A percentile compares a stretch with the other conserved stretches of the same genome.
phyloP scores from a whole-genome alignment of 35 echinoderm and acorn worm genomes.

The Ophioderma brevispina region DNA sequence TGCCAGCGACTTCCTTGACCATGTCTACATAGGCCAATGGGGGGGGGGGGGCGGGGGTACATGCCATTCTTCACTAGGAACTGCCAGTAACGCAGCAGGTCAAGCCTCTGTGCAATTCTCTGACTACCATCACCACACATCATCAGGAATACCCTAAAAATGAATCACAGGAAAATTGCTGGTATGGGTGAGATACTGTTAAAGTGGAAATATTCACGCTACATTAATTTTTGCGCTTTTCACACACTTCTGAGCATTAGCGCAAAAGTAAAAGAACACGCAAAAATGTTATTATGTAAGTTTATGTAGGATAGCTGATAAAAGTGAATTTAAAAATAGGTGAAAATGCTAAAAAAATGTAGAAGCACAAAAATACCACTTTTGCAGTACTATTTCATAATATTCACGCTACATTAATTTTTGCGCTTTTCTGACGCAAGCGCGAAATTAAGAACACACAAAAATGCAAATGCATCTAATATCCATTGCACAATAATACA shows the following conservation, averaged over 20 bases:
- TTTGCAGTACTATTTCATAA: no score
- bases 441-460: no score
- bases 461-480: no score
- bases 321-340: not conserved
- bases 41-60: no score
- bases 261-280: not conserved
- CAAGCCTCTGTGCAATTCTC: slow-evolving; percentile 46
- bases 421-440: no score
- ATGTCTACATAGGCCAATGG: slow-evolving; percentile 64
- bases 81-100: slow-evolving; percentile 85
- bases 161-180: no score
- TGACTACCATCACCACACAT: slow-evolving; percentile 59
- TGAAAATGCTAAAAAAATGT: no score
- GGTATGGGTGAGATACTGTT: no score
- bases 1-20: slow-evolving; percentile 34
- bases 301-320: not conserved
- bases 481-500: no score
- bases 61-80: slow-evolving; percentile 36
- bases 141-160: slow-evolving; percentile 74
- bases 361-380: no score
- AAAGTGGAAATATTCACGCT: not conserved
- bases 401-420: no score
- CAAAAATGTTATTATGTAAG: not conserved
- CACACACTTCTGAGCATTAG: not conserved
- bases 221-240: no score